Percentiles rank a stretch among this genome's conserved stretches.
These are phyloP conservation scores for Oryzias curvinotus DNA, from an alignment of 2,113 vertebrate genomes.

Conservation along the genomic window DNA sequence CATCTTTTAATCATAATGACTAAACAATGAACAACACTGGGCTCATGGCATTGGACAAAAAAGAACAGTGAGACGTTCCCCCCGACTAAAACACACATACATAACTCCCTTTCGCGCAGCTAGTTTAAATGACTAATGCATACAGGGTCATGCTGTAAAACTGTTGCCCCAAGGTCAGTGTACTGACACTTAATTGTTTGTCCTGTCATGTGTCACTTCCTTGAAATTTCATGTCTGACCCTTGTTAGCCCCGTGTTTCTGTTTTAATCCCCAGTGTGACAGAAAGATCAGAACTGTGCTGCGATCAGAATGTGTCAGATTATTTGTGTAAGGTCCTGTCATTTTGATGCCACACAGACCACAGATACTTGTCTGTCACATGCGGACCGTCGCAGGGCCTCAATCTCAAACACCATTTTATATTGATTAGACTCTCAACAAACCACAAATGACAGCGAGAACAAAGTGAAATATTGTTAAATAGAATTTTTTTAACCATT, in stretches of 20 bases:
- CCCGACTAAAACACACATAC: background rate
- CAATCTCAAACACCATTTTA: constrained; percentile 9
- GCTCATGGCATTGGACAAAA: constrained; percentile 45
- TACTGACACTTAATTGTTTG: constrained; percentile 76
- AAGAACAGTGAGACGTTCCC: constrained; percentile 22
- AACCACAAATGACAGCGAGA: background rate
- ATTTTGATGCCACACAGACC: constrained; percentile 54
- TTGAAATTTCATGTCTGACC: constrained; percentile 76
- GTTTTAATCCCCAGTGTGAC: constrained; percentile 75
- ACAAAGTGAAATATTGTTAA: constrained; percentile 4
- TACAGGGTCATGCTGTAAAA: constrained; percentile 69
- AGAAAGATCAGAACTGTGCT: constrained; percentile 73
- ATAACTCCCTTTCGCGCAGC: constrained; percentile 31
- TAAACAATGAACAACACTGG: constrained; percentile 74
- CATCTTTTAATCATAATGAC: constrained; percentile 76
- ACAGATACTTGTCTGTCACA: constrained; percentile 46
- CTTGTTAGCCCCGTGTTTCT: constrained; percentile 65
- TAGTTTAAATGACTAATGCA: constrained; percentile 69
- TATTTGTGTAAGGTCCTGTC: constrained; percentile 63
- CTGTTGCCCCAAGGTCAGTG: constrained; percentile 68
- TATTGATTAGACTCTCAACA: background rate
- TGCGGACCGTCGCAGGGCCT: constrained; percentile 23
- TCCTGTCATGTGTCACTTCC: constrained; percentile 79
- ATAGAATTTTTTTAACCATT: constrained; percentile 9
- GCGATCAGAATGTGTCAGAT: constrained; percentile 75